Evolutionary conservation across 2,888 invertebrate species (phyloP).

Genomic region (Pammene fasciana): DNA sequence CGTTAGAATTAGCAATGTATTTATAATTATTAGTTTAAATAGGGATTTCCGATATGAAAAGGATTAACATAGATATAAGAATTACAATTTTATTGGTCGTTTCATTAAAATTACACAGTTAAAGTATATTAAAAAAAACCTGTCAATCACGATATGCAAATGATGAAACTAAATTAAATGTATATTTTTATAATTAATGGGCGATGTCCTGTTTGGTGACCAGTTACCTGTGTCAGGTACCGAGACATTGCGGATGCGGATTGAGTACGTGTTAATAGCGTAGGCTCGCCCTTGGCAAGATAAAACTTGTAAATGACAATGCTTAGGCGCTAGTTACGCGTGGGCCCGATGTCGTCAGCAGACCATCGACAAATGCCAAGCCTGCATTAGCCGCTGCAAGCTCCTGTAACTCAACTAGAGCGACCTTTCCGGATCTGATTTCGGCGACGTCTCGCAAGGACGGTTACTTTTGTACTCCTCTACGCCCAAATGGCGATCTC

Average conservation of each 20-base stretch:
- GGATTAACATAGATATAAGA: conserved; percentile 1
- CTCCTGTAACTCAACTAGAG: conserved; percentile 35
- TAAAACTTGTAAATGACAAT: conserved; percentile 54
- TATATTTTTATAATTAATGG: conserved; percentile 22
- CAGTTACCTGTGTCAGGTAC: conserved; percentile 14
- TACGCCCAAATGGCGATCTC: conserved; percentile 59
- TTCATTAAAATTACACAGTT: conserved; percentile 27
- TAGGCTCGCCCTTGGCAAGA: conserved; percentile 52
- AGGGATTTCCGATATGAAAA: conserved; percentile 16
- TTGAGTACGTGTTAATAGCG: conserved; percentile 50
- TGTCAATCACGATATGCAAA: conserved; percentile 49
- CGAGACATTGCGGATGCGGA: conserved; percentile 54
- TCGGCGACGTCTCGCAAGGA: conserved; percentile 62
- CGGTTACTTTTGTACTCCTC: conserved; percentile 60
- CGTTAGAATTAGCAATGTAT: not conserved
- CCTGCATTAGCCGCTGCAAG: conserved; percentile 45
- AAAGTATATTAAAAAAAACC: conserved; percentile 41
- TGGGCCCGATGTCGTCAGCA: conserved; percentile 46
- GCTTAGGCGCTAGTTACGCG: conserved; percentile 47
- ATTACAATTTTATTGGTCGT: conserved; percentile 9
- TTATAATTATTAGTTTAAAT: not conserved
- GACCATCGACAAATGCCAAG: conserved; percentile 58
- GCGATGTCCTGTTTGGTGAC: conserved; percentile 33
- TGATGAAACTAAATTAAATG: conserved; percentile 39
- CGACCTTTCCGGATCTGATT: conserved; percentile 50